Conservation (phyloP, 1,140 invertebrate species). For the Globodera rostochiensis region DNA sequence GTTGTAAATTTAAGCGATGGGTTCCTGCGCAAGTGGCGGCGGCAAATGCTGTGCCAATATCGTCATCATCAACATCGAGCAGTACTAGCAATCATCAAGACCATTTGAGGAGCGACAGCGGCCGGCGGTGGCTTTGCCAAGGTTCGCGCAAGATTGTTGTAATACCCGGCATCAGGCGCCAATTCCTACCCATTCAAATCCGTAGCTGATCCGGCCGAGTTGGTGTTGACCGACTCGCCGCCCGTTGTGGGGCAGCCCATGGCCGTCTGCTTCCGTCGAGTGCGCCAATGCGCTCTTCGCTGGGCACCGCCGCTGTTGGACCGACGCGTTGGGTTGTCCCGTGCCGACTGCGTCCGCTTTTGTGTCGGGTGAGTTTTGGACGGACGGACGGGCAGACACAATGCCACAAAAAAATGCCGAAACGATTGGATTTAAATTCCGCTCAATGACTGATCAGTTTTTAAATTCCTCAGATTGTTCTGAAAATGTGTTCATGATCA, state of each 20-base stretch:
- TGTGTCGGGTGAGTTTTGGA: conserved; percentile 34
- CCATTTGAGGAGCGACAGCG: neutral
- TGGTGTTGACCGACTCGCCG: conserved; percentile 25
- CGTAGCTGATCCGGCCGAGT: neutral
- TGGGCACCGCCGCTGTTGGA: conserved; percentile 28
- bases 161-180: neutral
- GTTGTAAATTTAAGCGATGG: neutral
- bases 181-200: neutral
- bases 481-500: too few species aligned
- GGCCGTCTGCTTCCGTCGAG: conserved; percentile 26
- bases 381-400: neutral
- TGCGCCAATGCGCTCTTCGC: conserved; percentile 29
- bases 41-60: neutral
- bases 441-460: too few species aligned
- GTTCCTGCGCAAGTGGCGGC: neutral
- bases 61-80: neutral
- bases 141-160: neutral
- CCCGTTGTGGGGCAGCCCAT: neutral
- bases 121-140: neutral
- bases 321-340: conserved; percentile 21
- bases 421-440: too few species aligned
- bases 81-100: neutral
- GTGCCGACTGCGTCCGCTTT: conserved; percentile 34
- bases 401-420: too few species aligned
- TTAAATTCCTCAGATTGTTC: too few species aligned